Percentiles rank a stretch among this genome's conserved stretches.
phyloP scores from a whole-genome alignment of 2,113 vertebrate genomes.

The Channa argus region DNA sequence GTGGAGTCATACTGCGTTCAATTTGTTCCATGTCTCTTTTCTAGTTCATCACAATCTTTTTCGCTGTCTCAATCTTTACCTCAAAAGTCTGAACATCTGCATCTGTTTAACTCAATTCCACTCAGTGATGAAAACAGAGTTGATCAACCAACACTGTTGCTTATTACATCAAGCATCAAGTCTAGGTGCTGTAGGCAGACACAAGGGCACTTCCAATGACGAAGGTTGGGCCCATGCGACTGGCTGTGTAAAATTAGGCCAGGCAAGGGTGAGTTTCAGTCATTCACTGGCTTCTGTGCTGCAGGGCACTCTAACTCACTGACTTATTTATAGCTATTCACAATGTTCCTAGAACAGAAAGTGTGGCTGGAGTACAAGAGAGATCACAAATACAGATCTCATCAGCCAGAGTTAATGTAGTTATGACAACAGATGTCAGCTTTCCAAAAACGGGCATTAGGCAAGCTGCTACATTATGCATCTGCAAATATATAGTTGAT shows the following conservation, averaged over 20 bases:
- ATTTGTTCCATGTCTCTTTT: too few species aligned
- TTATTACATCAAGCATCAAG: constrained; percentile 1
- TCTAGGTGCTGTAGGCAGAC: background rate
- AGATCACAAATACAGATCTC: constrained; percentile 43
- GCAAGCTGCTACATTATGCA: background rate
- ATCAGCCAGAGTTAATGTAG: constrained; percentile 36
- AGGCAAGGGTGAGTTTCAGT: constrained; percentile 32
- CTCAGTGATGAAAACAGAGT: background rate
- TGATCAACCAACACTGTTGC: background rate
- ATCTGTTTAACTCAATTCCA: background rate
- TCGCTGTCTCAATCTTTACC: background rate
- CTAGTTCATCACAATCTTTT: background rate
- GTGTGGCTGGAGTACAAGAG: background rate
- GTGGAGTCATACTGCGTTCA: too few species aligned
- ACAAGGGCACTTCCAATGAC: constrained; percentile 1
- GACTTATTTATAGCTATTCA: constrained; percentile 65
- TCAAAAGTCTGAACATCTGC: background rate
- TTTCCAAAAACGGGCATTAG: constrained; percentile 40
- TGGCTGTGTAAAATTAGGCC: constrained; percentile 45
- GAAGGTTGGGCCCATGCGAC: background rate
- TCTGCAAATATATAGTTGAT: too few species aligned
- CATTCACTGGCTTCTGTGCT: constrained; percentile 40
- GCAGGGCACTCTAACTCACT: constrained; percentile 19
- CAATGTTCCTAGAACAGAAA: constrained; percentile 20
- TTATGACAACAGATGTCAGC: constrained; percentile 14